Evolutionary conservation across 2,113 vertebrate species (phyloP), one percentile per base, ranked within the genome.

Genomic region (Tragelaphus strepsiceros): DNA sequence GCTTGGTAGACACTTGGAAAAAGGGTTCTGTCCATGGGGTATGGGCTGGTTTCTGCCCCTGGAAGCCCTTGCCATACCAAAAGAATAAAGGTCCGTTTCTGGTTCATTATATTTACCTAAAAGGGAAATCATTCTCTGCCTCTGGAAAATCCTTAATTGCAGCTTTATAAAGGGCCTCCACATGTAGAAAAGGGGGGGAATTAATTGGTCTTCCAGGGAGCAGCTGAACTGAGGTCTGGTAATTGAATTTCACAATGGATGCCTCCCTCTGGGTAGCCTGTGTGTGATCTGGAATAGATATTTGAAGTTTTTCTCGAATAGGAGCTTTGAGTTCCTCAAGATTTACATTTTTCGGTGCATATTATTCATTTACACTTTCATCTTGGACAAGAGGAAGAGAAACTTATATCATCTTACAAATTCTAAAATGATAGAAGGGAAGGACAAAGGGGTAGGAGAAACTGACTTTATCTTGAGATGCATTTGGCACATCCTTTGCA

Each of bases 221-320:
- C 96, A 95, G 97, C 74, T 97, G 96, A 98, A 92, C n/a, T 83
- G 1, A 87, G 58, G 53, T 82, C 91, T 92, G 81, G 93, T 98
- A 98, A 97, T 98, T 98, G 98, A 98, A 97, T 97, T 97, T 98
- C 97, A 97, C 96, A 97, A 96, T 94, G 96, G 94, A 95, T 92
- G 96, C 96, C 81, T 98, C 96, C 94, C 97, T 95, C 88, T 97
- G 91, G 96, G 97, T 94, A 96, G 84, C 88, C 85, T 21, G 11
- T 1, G 7, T 91, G 88, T 59, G 97, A 97, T 97, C 96, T 28
- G 80, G 80, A 95, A 96, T 92, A 91, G 96, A 92, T 96, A 94
- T 97, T 84, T 94, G 74, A 97, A 80, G 74, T 90, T 97, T 96
- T 97, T 74, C 56, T 95, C 83, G 62, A 96, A 83, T 90, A 96